Evolutionary conservation across 2,797 vertebrate genomes (phyloP), one percentile per base, ranked within the genome.

Genomic region (Pangasius djambal): DNA sequence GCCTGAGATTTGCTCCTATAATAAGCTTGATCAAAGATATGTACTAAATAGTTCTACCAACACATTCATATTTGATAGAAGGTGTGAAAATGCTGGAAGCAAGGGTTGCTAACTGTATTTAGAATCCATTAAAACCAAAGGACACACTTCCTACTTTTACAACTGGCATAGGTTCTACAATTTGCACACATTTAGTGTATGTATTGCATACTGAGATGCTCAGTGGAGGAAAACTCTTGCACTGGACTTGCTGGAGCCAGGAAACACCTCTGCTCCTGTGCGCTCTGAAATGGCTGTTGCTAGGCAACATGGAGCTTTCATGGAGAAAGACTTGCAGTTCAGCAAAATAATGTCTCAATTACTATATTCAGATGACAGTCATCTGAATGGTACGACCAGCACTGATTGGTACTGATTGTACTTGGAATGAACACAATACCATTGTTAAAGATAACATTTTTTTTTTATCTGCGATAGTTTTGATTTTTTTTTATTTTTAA

Each of bases 211-310:
- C 83, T 55, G 67, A 67, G 69, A 70, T 88, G 57, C 67, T 86
- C 88, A 77, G 50, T 44, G 83, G 70, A 86, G 87, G 84, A 87
- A 89, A 90, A 88, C 89, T 89, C 77, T 90, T 84, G 67, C 86
- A 75, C 89, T 90, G 90, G 90, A 89, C 91, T 90, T 92, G 92
- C 93, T 92, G 93, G 92, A 93, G 94, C 94, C 92, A 94, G 96
- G 96, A 96, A 96, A 96, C 95, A 96, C 95, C 96, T 95, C 94
- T 95, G 94, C 93, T 95, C 94, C 94, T 94, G 91, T 90, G 94
- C 89, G 94, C 95, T 94, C 95, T 92, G 91, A 95, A 93, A 93
- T 93, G 87, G 75, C 94, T 94, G 96, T 96, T 97, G 96, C 96
- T 95, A 93, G 93, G 96, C 96, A 96, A 97, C 96, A 89, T 93